phyloP scores from a whole-genome alignment of 1,140 invertebrate species.

The Mercenaria mercenaria region DNA sequence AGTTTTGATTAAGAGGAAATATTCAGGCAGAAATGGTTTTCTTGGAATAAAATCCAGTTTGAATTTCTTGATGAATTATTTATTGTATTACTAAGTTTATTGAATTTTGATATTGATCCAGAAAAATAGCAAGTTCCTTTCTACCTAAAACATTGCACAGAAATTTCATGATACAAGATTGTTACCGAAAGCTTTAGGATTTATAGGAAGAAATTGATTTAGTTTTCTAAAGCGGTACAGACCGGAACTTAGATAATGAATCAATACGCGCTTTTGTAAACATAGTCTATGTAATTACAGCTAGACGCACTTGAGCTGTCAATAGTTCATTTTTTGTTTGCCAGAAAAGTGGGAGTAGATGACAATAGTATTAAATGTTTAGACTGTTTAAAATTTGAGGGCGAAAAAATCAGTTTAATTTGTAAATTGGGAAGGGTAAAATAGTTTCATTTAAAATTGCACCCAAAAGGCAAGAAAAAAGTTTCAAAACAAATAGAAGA shows the following conservation, averaged over 20 bases:
- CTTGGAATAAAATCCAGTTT: too few species aligned
- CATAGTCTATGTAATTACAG: not conserved
- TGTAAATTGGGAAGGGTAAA: too few species aligned
- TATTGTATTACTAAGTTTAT: too few species aligned
- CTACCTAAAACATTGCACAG: not conserved
- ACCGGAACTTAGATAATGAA: not conserved
- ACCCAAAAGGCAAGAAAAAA: too few species aligned
- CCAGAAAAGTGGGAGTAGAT: not conserved
- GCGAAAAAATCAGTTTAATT: too few species aligned
- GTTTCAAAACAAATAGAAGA: too few species aligned
- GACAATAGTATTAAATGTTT: too few species aligned
- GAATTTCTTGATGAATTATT: too few species aligned
- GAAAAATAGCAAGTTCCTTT: not conserved
- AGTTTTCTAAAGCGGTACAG: not conserved
- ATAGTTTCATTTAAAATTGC: too few species aligned
- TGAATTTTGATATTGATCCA: not conserved
- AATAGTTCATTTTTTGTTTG: not conserved
- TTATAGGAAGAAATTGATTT: not conserved
- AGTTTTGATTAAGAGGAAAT: too few species aligned
- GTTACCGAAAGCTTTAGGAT: not conserved
- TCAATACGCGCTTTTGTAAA: conserved; percentile 18
- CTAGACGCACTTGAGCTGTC: not conserved
- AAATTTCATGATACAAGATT: not conserved
- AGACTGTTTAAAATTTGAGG: too few species aligned
- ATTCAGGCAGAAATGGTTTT: too few species aligned